phyloP scores from a whole-genome alignment of 2,797 vertebrate species.

The Bryconaethiops microstoma region DNA sequence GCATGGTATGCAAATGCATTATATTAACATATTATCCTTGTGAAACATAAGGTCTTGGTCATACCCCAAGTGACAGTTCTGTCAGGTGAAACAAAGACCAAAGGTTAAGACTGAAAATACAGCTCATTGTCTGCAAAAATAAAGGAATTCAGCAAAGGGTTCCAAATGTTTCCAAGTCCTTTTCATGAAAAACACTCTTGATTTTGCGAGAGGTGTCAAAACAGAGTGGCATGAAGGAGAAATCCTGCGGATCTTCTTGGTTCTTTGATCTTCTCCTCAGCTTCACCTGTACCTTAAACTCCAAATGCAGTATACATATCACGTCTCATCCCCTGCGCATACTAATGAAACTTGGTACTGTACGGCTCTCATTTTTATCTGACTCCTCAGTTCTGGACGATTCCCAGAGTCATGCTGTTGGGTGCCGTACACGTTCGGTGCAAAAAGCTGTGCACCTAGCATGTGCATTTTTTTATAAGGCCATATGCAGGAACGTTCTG shows the following conservation, averaged over 20 bases:
- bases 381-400: background rate
- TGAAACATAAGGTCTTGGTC: background rate
- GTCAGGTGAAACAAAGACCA: background rate
- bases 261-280: conserved; percentile 21
- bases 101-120: background rate
- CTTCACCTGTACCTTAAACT: conserved; percentile 28
- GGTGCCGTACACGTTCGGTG: background rate
- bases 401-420: background rate
- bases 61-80: too few species aligned
- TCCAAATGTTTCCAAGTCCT: background rate
- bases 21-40: background rate
- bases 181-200: conserved; percentile 1
- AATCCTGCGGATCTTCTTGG: conserved; percentile 1
- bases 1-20: background rate
- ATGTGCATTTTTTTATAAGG: conserved; percentile 25
- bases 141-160: background rate
- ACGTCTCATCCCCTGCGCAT: background rate
- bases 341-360: background rate
- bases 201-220: conserved; percentile 13
- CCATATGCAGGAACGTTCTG: conserved; percentile 25
- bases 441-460: background rate
- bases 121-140: background rate
- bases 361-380: background rate
- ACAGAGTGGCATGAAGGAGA: conserved; percentile 1
- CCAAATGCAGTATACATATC: background rate